Percentiles rank a stretch among this genome's conserved stretches.
Evolutionary conservation across 2,888 invertebrate genomes (phyloP).

Genomic region (Aphodius granarius): DNA sequence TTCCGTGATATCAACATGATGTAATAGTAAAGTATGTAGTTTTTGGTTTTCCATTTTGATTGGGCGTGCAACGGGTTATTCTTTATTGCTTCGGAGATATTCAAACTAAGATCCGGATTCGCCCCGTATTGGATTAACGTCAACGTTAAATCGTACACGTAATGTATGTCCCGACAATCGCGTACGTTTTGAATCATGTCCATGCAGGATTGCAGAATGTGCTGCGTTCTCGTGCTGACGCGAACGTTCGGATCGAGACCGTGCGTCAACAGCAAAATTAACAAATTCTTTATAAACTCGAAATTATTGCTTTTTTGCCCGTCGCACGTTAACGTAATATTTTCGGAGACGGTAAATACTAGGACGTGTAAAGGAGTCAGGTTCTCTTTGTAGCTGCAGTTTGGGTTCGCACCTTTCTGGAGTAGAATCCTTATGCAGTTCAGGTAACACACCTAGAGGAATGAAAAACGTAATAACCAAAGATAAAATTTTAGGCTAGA

Average conservation of each 20-base stretch:
- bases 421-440: conserved; percentile 70
- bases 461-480: conserved; percentile 22
- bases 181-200: conserved; percentile 72
- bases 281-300: conserved; percentile 70
- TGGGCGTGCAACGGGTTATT: conserved; percentile 47
- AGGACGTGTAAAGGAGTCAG: conserved; percentile 71
- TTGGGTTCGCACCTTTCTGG: conserved; percentile 72
- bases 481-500: not conserved
- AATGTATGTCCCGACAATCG: conserved; percentile 65
- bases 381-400: conserved; percentile 69
- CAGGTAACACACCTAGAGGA: conserved; percentile 66
- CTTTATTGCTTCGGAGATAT: conserved; percentile 53
- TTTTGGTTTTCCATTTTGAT: conserved; percentile 60
- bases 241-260: conserved; percentile 67
- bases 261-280: conserved; percentile 65
- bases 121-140: conserved; percentile 75
- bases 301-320: conserved; percentile 68
- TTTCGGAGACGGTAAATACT: conserved; percentile 71
- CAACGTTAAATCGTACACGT: conserved; percentile 69
- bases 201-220: conserved; percentile 70
- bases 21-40: conserved; percentile 69
- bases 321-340: conserved; percentile 68
- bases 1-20: conserved; percentile 71
- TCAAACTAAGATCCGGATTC: conserved; percentile 68
- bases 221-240: conserved; percentile 64